These are phyloP conservation scores for Rhynchotus rufescens DNA, from an alignment of 2,797 vertebrate species.

Conservation along the genomic window DNA sequence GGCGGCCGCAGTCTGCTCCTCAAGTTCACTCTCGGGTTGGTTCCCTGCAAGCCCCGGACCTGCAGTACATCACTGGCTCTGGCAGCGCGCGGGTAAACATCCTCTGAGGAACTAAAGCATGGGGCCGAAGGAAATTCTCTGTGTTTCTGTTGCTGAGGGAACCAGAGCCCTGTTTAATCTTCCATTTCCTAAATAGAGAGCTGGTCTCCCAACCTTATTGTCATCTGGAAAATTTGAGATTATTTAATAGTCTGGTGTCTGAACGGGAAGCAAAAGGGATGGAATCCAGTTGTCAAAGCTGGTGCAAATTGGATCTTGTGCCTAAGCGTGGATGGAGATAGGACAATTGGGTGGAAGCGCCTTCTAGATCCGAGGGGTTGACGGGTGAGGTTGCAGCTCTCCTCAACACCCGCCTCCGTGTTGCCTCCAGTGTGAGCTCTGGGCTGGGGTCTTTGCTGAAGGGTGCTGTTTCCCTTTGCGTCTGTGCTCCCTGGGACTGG, in stretches of 20 bases:
- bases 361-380: not conserved
- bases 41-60: not conserved
- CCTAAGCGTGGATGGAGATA: not conserved
- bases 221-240: not conserved
- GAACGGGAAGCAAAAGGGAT: not conserved
- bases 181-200: conserved; percentile 2
- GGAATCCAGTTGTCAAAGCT: not conserved
- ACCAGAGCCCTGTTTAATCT: not conserved
- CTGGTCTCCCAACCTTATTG: not conserved
- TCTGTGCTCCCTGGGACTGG: accelerated
- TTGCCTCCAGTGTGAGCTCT: not conserved
- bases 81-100: not conserved
- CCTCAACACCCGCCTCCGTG: not conserved
- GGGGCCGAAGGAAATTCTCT: not conserved
- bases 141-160: not conserved
- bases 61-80: not conserved
- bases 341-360: not conserved
- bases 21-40: not conserved
- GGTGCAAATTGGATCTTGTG: not conserved
- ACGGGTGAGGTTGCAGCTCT: not conserved
- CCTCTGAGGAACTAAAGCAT: not conserved
- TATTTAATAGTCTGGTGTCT: not conserved
- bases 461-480: not conserved
- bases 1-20: not conserved
- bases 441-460: not conserved